Base-by-base conservation (phyloP, 1,140 invertebrate species). In the Lordiphosa mommai region DNA sequence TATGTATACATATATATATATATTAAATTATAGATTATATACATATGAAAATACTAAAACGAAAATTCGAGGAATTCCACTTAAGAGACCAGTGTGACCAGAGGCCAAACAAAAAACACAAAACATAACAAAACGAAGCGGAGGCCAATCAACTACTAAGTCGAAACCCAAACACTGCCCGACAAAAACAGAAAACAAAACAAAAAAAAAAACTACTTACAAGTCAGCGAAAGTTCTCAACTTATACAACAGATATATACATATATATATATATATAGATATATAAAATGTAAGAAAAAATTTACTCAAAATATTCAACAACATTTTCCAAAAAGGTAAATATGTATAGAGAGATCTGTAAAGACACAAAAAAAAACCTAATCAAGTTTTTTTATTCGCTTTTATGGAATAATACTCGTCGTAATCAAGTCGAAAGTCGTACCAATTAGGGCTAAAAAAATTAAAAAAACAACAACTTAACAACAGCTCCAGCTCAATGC, bases 371-470 rank as follows among this genome's bases (percentile, higher is more conserved):
- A 41, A 49, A 55, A 69, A 80, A 79, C 61, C 74, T 82, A 82
- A 82, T 82, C 74, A 74, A 79, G 76, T 79, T 79, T 79, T 67
- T 79, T 79, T 79, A 79, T 79, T 79, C 74, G 76, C 74, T 79
- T 79, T 79, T 67, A 63, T 63, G 72, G 46, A 44, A 70, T 48
- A 56, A 40, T 30, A 57, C 17, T 48, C 34, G 48, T 68, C 52
- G 61, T 38, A 60, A 23, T 23, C 23, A 14, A 48, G n/a, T n/a
- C n/a, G n/a, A n/a, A n/a, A n/a, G n/a, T n/a, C n/a, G n/a, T n/a
- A n/a, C n/a, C n/a, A n/a, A n/a, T n/a, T 33, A 32, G 32, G 17
- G 32, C 32, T 30, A 43, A 23, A 23, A 61, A 13, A 36, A 12
- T 14, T 44, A 44, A 9, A 58, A 29, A 12, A 12, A 61, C 16